Conservation (phyloP, 2,888 invertebrate species). For the Embidobia sp. region DNA sequence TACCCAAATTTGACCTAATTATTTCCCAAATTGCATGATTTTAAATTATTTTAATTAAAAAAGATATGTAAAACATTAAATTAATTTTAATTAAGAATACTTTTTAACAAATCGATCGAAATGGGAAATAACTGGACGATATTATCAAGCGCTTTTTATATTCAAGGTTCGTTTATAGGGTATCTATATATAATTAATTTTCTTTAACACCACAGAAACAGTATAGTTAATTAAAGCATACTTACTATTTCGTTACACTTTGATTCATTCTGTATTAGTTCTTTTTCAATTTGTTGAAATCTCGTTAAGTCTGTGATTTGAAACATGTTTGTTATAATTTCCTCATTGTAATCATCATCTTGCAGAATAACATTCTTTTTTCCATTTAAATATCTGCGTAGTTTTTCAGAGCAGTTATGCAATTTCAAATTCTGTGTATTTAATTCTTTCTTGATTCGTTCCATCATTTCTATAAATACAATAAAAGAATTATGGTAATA, state of each 20-base stretch:
- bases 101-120: too few relatives aligned
- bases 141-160: too few relatives aligned
- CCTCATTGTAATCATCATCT: neutral
- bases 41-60: neutral
- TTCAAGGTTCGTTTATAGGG: too few relatives aligned
- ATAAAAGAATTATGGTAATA: neutral
- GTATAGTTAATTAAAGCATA: too few relatives aligned
- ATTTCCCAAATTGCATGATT: too few relatives aligned
- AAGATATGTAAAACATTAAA: neutral
- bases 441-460: neutral
- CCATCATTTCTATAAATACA: neutral
- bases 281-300: neutral
- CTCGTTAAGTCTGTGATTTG: neutral
- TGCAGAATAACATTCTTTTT: neutral
- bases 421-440: neutral
- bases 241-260: neutral
- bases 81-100: too few relatives aligned
- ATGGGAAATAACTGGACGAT: too few relatives aligned
- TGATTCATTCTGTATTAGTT: neutral
- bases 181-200: neutral
- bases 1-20: too few relatives aligned
- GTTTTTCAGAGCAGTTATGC: neutral
- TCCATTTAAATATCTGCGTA: slow-evolving; percentile 2
- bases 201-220: too few relatives aligned
- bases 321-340: slow-evolving; percentile 2